Percentiles rank a stretch among this genome's conserved stretches.
These are phyloP conservation scores for Girardinichthys multiradiatus DNA, from an alignment of 2,113 vertebrate species.

Conservation along the genomic window DNA sequence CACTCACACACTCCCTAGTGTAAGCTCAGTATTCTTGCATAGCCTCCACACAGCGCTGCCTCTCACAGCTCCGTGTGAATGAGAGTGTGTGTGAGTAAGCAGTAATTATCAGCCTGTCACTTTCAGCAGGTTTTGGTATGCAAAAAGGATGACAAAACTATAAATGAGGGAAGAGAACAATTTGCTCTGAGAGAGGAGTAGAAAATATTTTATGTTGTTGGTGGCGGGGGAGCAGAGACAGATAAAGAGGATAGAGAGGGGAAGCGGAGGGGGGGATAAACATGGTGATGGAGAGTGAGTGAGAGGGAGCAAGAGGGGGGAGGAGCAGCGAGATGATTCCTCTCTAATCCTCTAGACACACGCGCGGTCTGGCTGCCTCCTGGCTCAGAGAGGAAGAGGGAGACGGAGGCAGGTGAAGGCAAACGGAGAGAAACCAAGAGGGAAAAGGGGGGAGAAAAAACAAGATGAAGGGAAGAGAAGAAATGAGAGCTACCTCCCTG, in stretches of 20 bases:
- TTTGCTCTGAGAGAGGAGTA: conserved; percentile 9
- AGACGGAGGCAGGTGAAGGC: conserved; percentile 68
- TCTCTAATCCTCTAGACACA: conserved; percentile 81
- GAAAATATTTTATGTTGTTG: conserved; percentile 12
- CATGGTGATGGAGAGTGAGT: conserved; percentile 69
- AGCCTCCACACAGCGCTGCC: conserved; percentile 29
- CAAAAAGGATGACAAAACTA: conserved; percentile 18
- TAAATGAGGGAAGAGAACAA: conserved; percentile 9
- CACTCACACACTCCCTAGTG: conserved; percentile 29
- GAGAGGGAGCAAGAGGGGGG: conserved; percentile 62
- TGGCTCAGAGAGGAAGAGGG: conserved; percentile 58
- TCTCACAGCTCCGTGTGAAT: conserved; percentile 6
- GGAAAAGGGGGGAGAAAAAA: conserved; percentile 25
- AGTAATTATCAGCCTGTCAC: background rate
- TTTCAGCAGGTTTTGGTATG: conserved; percentile 4
- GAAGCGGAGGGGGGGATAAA: conserved; percentile 48
- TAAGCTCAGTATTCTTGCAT: conserved; percentile 39
- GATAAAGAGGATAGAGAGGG: conserved; percentile 31
- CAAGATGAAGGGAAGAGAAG: conserved; percentile 67
- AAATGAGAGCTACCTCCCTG: conserved; percentile 45
- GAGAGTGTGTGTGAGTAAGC: conserved; percentile 10
- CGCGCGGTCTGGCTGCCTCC: conserved; percentile 71
- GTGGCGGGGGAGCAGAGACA: conserved; percentile 11
- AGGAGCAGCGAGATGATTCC: conserved; percentile 77
- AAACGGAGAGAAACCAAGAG: conserved; percentile 46